A percentile compares a stretch with the other conserved stretches of the same genome.
Evolutionary conservation across 1,140 invertebrate species (phyloP).

Genomic region (Coptotermes formosanus): DNA sequence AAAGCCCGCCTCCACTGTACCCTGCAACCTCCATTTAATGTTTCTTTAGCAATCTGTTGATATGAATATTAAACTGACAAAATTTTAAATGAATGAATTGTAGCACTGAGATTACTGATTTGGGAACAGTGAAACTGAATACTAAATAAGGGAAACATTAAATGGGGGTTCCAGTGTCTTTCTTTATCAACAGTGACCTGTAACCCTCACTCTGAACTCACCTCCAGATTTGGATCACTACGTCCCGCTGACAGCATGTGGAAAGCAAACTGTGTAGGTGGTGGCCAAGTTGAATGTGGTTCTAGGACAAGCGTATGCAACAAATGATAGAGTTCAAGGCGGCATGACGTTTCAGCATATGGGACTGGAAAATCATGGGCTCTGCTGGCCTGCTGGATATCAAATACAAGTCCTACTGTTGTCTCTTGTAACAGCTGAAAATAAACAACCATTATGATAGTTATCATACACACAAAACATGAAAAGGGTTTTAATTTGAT

Average conservation of each 20-base stretch:
- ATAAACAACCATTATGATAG: neutral
- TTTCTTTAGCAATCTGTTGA: too few relatives aligned
- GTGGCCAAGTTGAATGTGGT: slow-evolving; percentile 16
- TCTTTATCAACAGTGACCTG: too few relatives aligned
- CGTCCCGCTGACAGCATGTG: slow-evolving; percentile 3
- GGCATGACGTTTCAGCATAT: slow-evolving; percentile 10
- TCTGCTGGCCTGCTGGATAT: neutral
- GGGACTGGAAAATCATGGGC: slow-evolving; percentile 15
- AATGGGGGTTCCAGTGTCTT: too few relatives aligned
- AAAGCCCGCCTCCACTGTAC: too few relatives aligned
- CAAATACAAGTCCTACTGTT: neutral
- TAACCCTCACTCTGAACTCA: neutral
- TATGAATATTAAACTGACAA: too few relatives aligned
- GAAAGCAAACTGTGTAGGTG: slow-evolving; percentile 28
- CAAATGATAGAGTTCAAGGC: slow-evolving; percentile 25
- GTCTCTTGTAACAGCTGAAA: slow-evolving; percentile 28
- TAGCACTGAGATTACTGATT: too few relatives aligned
- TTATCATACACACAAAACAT: neutral
- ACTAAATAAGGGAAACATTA: too few relatives aligned
- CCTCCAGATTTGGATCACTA: slow-evolving; percentile 5
- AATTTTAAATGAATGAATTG: too few relatives aligned
- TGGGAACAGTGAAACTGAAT: too few relatives aligned
- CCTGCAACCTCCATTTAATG: too few relatives aligned
- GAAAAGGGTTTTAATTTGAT: too few relatives aligned
- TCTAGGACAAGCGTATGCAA: slow-evolving; percentile 20